These are phyloP conservation scores for Pelecanus crispus DNA, from an alignment of 2,113 vertebrate genomes.

Conservation along the genomic window DNA sequence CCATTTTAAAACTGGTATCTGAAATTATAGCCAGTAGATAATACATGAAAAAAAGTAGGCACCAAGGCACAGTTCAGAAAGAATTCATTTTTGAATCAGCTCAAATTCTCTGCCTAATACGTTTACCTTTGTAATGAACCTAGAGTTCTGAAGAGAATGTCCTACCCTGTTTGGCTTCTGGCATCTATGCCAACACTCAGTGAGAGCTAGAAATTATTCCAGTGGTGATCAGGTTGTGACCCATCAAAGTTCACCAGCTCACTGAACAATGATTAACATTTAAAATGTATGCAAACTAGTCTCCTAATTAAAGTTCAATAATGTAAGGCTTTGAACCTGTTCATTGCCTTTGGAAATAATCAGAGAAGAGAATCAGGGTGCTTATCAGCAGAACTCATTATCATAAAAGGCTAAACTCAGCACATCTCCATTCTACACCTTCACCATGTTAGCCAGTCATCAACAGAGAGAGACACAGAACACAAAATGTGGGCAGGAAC, in stretches of 20 bases:
- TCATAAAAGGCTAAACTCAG: constrained; percentile 42
- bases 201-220: not conserved
- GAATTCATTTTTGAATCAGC: not conserved
- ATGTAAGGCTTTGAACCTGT: constrained; percentile 65
- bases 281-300: constrained; percentile 63
- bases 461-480: not conserved
- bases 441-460: not conserved
- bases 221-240: constrained; percentile 27
- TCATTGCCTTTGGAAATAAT: constrained; percentile 67
- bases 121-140: not conserved
- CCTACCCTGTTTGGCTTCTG: not conserved
- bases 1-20: not conserved
- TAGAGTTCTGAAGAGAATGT: not conserved
- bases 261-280: constrained; percentile 67
- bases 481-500: not conserved
- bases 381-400: constrained; percentile 56
- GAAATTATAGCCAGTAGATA: not conserved
- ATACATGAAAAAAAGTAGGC: not conserved
- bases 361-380: constrained; percentile 40
- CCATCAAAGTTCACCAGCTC: constrained; percentile 26
- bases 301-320: constrained; percentile 71
- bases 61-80: not conserved
- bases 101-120: not conserved
- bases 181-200: not conserved
- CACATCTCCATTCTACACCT: not conserved